Percentiles rank a stretch among this genome's conserved stretches.
Conservation (phyloP, 1,140 invertebrate species). For the Scaptodrosophila lebanonensis region DNA sequence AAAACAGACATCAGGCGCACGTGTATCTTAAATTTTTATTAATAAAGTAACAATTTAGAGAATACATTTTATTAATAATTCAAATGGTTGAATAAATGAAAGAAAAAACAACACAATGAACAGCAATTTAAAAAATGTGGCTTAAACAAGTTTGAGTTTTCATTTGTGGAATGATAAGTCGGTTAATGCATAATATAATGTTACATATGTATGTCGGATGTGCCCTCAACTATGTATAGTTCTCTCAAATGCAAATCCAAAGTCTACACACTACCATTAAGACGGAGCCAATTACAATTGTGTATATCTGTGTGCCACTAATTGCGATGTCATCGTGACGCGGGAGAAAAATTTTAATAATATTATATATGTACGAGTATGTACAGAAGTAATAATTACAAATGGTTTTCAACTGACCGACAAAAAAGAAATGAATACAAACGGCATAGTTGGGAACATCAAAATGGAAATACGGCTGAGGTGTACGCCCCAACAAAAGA, state of each 20-base stretch:
- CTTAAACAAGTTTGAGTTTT: too few relatives aligned
- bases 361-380: slow-evolving; percentile 16
- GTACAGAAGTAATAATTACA: slow-evolving; percentile 49
- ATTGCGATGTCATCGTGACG: slow-evolving; percentile 40
- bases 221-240: too few relatives aligned
- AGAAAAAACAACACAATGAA: slow-evolving; percentile 9
- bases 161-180: too few relatives aligned
- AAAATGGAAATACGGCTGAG: slow-evolving; percentile 34
- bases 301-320: too few relatives aligned
- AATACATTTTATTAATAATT: slow-evolving; percentile 63
- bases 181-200: too few relatives aligned
- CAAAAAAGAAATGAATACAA: slow-evolving; percentile 21
- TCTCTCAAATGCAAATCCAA: too few relatives aligned
- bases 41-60: slow-evolving; percentile 57
- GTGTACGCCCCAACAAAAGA: too few relatives aligned
- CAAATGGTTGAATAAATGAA: slow-evolving; percentile 27
- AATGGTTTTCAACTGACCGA: slow-evolving; percentile 38
- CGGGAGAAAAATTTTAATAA: slow-evolving; percentile 1
- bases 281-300: too few relatives aligned
- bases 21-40: slow-evolving; percentile 63
- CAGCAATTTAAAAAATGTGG: background rate
- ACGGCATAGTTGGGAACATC: slow-evolving; percentile 32
- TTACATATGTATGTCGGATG: too few relatives aligned
- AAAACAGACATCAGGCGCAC: slow-evolving; percentile 55
- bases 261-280: too few relatives aligned